Base-by-base conservation (phyloP, 2,797 vertebrate genomes). In the Aplochiton taeniatus region DNA sequence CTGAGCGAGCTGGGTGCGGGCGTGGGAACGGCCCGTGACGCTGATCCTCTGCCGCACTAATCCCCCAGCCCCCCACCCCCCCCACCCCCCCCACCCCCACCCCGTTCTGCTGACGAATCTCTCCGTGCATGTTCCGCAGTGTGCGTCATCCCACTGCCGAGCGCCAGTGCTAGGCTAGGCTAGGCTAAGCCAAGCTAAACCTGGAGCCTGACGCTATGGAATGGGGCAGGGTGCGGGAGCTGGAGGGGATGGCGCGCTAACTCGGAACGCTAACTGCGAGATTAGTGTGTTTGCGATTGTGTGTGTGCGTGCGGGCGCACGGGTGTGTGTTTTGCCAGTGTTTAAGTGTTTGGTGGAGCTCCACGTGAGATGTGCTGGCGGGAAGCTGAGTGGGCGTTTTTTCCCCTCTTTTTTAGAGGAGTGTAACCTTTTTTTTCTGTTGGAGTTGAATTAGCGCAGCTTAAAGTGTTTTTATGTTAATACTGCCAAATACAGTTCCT, bases 391-490 rank as follows among this genome's bases (percentile, higher is more conserved):
- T 8, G 11, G 19, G 65, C 66, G 59, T 63, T 66, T 65, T 14
- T 11, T 47, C 3, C n/a, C n/a, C n/a, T n/a, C 6, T 43, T 80
- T 67, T 78, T 68, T 45, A 53, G 13, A 64, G 63, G 61, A 53
- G 63, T 61, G 66, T 77, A 70, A 54, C 58, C 66, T 45, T 60
- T 66, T 59, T 69, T 80, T 79, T 61, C 43, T 68, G 55, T 56
- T 49, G 13, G 63, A 85, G 78, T 83, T 83, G 84, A 91, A 88
- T 90, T 87, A 87, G 69, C 73, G 63, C 63, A 75, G 82, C 72
- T 90, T 88, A 88, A 76, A 76, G 78, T 19, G 54, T 88, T 90
- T 90, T 86, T 75, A 86, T 87, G 83, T 87, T 88, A 90, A 89
- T 88, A 70, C 88, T 73, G 80, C 74, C 79, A 84, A 87, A 83